Evolutionary conservation across 1,140 invertebrate species (phyloP), one percentile per base, ranked within the genome.

Genomic region (Cydia splendana): DNA sequence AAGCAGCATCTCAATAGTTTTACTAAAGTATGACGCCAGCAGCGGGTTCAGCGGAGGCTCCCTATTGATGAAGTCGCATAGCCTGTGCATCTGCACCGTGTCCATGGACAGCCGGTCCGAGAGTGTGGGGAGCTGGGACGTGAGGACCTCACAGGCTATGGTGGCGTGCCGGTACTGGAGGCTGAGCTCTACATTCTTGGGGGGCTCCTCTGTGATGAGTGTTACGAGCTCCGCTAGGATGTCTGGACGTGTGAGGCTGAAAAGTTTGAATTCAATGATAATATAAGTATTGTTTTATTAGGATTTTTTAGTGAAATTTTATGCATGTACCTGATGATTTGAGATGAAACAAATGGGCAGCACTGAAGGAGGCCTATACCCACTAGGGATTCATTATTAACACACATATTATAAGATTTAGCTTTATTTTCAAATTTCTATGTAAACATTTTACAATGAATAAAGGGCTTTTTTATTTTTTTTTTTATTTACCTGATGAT

Each of bases 11-110:
- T 97, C 96, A 91, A 99, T 95, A 75, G 97, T 98, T 95, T 98
- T 98, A 92, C 97, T 98, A 94, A 99, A 98, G 95, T 98, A 99
- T 80, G 98, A 98, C 48, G 98, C 98, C 84, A 99, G 94, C 75
- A 99, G 93, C 77, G 98, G 98, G 94, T 99, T 99, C 65, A 99
- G 94, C 48, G 97, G 96, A 87, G 97, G 95, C 78, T 98, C 96
- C 75, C 95, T 95, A 89, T 98, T 96, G 81, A 99, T 94, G 94
- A 99, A 99, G 82, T 96, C 95, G 94, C 98, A 99, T 67, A 99
- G 94, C 88, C 97, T 96, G 81, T 96, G 95, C 84, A 99, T 94
- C 79, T 98, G 94, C 76, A 94, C 92, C 83, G 96, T 94, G 85
- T 98, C 96, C 75, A 95, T 95, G 74, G 97, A 96, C 78, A 99